These are phyloP conservation scores for Sitophilus oryzae DNA, from an alignment of 1,140 invertebrate species.

Conservation along the genomic window DNA sequence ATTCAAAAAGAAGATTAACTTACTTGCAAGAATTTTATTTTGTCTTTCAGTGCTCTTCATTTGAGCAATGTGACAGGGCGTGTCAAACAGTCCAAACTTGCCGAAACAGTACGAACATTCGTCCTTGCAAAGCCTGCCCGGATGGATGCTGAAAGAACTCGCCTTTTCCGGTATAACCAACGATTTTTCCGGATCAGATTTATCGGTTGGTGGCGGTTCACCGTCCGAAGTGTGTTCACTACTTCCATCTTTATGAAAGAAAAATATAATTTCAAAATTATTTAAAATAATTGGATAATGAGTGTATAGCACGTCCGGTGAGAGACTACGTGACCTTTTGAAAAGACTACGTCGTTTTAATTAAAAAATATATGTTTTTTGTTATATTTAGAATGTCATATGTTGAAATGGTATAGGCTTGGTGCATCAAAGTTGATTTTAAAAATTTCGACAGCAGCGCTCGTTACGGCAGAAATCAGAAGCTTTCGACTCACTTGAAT, in stretches of 20 bases:
- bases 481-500: too few relatives aligned
- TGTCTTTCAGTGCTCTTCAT: constrained; percentile 72
- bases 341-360: too few relatives aligned
- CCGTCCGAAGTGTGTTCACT: constrained; percentile 44
- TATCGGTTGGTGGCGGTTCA: constrained; percentile 46
- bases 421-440: too few relatives aligned
- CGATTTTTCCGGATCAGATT: constrained; percentile 51
- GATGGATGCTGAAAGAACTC: constrained; percentile 78
- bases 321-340: too few relatives aligned
- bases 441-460: too few relatives aligned
- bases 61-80: constrained; percentile 77
- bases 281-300: too few relatives aligned
- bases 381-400: too few relatives aligned
- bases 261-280: constrained; percentile 8
- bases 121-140: constrained; percentile 68
- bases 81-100: constrained; percentile 77
- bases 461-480: too few relatives aligned
- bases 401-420: too few relatives aligned
- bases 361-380: too few relatives aligned
- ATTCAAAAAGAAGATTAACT: constrained; percentile 35
- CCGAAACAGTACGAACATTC: constrained; percentile 80
- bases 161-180: constrained; percentile 80
- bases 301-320: too few relatives aligned
- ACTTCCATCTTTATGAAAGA: constrained; percentile 37
- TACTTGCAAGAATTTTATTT: constrained; percentile 66